Evolutionary conservation across 2,113 vertebrate genomes (phyloP).

Genomic region (Pantherophis guttatus): DNA sequence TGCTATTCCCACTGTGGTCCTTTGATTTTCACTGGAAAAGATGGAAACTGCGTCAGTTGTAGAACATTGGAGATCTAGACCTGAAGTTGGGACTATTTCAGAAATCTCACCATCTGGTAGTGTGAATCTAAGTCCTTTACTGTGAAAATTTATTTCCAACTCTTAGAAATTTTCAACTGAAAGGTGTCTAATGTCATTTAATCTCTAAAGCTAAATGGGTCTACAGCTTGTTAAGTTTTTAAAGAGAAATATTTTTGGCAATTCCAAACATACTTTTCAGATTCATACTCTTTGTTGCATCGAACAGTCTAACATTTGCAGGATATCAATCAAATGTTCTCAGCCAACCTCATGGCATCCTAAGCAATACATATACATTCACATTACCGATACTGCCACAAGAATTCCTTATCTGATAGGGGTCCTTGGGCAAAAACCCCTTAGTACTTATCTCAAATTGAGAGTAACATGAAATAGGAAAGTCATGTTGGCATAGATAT

Average conservation of each 20-base stretch:
- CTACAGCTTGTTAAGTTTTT: background rate
- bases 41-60: too few relatives aligned
- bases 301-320: background rate
- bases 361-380: background rate
- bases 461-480: too few relatives aligned
- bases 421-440: too few relatives aligned
- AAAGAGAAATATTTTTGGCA: background rate
- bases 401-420: background rate
- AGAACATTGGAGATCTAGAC: too few relatives aligned
- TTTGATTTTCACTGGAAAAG: background rate
- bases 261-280: background rate
- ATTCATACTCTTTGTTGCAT: background rate
- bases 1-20: too few relatives aligned
- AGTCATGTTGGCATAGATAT: too few relatives aligned
- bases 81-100: background rate
- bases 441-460: too few relatives aligned
- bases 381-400: background rate
- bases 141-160: background rate
- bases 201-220: background rate
- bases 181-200: background rate
- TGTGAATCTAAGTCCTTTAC: background rate
- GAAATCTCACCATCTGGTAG: background rate
- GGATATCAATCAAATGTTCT: background rate
- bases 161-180: background rate
- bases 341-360: background rate